These are phyloP conservation scores for Drosophila mimetica DNA, from an alignment of 2,888 invertebrate species.

Conservation along the genomic window DNA sequence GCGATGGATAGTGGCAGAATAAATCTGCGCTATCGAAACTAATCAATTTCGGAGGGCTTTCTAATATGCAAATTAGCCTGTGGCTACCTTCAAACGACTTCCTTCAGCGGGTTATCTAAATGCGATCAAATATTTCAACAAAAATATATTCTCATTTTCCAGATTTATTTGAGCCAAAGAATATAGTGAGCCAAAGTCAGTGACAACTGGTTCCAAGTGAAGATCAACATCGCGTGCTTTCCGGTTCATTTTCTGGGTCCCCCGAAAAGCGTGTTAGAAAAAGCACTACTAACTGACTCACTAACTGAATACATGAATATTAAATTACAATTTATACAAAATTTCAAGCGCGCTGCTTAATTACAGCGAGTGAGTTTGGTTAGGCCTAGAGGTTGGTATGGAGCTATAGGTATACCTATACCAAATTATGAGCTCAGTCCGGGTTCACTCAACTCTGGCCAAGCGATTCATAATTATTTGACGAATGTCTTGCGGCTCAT, in stretches of 20 bases:
- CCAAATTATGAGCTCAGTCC: slow-evolving; percentile 15
- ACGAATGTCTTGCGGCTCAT: slow-evolving; percentile 70
- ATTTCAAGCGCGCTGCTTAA: slow-evolving; percentile 60
- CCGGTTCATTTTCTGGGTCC: slow-evolving; percentile 51
- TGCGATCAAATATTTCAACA: slow-evolving; percentile 29
- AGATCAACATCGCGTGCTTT: slow-evolving; percentile 54
- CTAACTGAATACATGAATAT: slow-evolving; percentile 56
- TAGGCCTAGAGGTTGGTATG: slow-evolving; percentile 28
- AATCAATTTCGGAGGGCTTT: slow-evolving; percentile 34
- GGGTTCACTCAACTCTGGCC: slow-evolving; percentile 65
- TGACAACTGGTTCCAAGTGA: slow-evolving; percentile 46
- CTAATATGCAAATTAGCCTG: slow-evolving; percentile 29
- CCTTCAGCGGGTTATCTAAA: slow-evolving; percentile 22
- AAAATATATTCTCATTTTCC: slow-evolving; percentile 22
- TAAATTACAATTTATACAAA: slow-evolving; percentile 37
- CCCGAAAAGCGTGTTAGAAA: slow-evolving; percentile 49
- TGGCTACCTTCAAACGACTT: slow-evolving; percentile 18
- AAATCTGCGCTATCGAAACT: slow-evolving; percentile 1
- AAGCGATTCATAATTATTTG: slow-evolving; percentile 57
- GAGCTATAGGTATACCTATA: slow-evolving; percentile 27
- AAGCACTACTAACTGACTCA: slow-evolving; percentile 50
- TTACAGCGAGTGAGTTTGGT: slow-evolving; percentile 55
- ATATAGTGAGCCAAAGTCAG: background rate
- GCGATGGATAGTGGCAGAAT: slow-evolving; percentile 14
- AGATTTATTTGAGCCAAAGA: background rate